These are phyloP conservation scores for Polypedilum pembai DNA, from an alignment of 1,140 invertebrate genomes.

Conservation along the genomic window DNA sequence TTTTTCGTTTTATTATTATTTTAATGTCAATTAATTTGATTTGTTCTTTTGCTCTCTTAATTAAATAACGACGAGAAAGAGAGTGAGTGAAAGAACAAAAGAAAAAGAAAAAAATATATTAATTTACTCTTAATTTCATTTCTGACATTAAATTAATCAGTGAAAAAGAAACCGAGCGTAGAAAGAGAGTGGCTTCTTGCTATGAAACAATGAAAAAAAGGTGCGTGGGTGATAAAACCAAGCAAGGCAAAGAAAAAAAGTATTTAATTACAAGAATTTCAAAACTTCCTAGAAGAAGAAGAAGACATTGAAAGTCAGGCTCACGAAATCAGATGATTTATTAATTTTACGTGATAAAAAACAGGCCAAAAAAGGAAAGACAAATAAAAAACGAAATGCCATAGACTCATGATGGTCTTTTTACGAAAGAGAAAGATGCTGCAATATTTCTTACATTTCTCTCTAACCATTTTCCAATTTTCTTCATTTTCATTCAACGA, in stretches of 20 bases:
- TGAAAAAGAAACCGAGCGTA: too few relatives aligned
- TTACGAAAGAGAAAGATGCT: background rate
- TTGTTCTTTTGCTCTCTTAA: background rate
- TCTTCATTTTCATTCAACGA: too few relatives aligned
- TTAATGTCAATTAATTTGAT: conserved; percentile 23
- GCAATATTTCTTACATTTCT: too few relatives aligned
- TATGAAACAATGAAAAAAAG: too few relatives aligned
- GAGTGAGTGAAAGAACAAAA: background rate
- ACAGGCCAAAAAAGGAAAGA: background rate
- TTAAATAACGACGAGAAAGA: background rate
- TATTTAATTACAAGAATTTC: too few relatives aligned
- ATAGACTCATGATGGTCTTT: background rate
- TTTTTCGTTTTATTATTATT: conserved; percentile 24
- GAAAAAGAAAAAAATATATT: background rate
- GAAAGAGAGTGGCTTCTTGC: too few relatives aligned
- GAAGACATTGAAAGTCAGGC: background rate
- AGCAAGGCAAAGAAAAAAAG: too few relatives aligned
- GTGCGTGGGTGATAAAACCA: too few relatives aligned
- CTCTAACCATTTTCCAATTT: too few relatives aligned
- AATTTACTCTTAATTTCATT: too few relatives aligned
- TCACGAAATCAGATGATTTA: background rate
- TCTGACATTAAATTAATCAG: too few relatives aligned
- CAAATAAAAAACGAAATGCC: background rate
- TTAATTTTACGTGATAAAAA: background rate
- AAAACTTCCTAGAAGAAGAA: too few relatives aligned